Evolutionary conservation across 2,797 vertebrate genomes (phyloP).

Genomic region (Lemur catta): DNA sequence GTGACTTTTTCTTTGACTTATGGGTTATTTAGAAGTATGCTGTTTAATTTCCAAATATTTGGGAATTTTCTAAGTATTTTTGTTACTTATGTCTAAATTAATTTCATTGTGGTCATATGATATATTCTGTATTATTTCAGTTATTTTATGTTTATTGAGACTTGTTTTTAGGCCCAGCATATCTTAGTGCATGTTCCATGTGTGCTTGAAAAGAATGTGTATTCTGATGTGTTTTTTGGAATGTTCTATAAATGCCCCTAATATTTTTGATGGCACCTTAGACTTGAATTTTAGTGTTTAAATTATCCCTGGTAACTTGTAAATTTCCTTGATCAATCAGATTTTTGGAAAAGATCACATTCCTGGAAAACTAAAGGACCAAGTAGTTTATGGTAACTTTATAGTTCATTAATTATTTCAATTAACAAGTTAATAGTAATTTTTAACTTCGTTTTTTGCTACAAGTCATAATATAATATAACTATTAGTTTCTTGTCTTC

Average conservation of each 20-base stretch:
- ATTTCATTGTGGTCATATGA: conserved; percentile 33
- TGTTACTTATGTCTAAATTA: conserved; percentile 40
- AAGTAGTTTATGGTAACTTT: background rate
- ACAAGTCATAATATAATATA: background rate
- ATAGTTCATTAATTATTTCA: conserved; percentile 1
- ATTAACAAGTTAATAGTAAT: conserved; percentile 23
- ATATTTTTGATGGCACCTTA: conserved; percentile 56
- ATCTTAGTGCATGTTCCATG: conserved; percentile 27
- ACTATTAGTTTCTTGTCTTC: conserved; percentile 33
- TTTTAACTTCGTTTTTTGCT: conserved; percentile 26
- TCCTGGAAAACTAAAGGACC: background rate
- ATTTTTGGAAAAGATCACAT: conserved; percentile 9
- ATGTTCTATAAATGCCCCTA: conserved; percentile 28
- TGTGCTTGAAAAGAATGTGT: conserved; percentile 40
- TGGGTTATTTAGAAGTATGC: conserved; percentile 41
- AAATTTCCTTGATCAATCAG: conserved; percentile 25
- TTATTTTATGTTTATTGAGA: conserved; percentile 33
- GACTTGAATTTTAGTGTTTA: conserved; percentile 43
- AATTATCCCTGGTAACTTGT: conserved; percentile 3
- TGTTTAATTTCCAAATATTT: conserved; percentile 59
- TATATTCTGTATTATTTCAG: conserved; percentile 27
- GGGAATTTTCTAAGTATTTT: conserved; percentile 47
- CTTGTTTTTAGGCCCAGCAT: conserved; percentile 24
- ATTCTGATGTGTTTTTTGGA: conserved; percentile 39
- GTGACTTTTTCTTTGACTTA: background rate